Base-by-base conservation (phyloP, 1,140 invertebrate genomes). In the Eumeta japonica region DNA sequence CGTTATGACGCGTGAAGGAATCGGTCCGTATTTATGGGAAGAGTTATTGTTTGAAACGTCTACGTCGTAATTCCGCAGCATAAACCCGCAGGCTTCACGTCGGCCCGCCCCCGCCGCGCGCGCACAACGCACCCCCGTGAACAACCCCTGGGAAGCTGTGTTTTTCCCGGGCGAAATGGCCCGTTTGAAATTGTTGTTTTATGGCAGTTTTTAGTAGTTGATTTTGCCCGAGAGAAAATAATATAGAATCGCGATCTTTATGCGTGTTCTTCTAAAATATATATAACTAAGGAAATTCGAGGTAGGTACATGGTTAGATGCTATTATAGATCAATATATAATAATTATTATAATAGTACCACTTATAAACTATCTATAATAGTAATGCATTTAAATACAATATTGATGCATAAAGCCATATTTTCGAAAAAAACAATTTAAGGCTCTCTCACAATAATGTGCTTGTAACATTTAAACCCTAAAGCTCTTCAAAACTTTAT, bases 41-140 rank as follows among this genome's bases (percentile, higher is more conserved):
- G 50, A 66, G 65, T 72, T 74, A 74, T 74, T 74, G 66, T 74
- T 74, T 74, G 70, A 74, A 74, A 74, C 65, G 70, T 74, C 70
- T 71, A 71, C 67, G 70, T 74, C 70, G 70, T 74, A 70, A 74
- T 71, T 71, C 64, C 59, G 57, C 50, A 55, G 60, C 65, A 71
- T 74, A 74, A 74, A 74, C 47, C 61, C 58, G 50, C 58, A 62
- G 62, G 58, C 58, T 66, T 62, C 59, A 53, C 60, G 64, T 61
- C 58, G 53, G 58, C 20, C 46, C 55, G 53, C 55, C 55, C 42
- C 37, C 38, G 34, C 50, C 43, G 30, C 16, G 35, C 27, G 32
- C 36, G n/a, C n/a, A n/a, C 45, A 9, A 39, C 47, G 32, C 44
- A 16, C 30, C 18, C 35, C 39, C 37, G 43, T 45, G 48, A 45